These are phyloP conservation scores for Mycalesis mineus DNA, from an alignment of 2,888 invertebrate genomes.

Conservation along the genomic window DNA sequence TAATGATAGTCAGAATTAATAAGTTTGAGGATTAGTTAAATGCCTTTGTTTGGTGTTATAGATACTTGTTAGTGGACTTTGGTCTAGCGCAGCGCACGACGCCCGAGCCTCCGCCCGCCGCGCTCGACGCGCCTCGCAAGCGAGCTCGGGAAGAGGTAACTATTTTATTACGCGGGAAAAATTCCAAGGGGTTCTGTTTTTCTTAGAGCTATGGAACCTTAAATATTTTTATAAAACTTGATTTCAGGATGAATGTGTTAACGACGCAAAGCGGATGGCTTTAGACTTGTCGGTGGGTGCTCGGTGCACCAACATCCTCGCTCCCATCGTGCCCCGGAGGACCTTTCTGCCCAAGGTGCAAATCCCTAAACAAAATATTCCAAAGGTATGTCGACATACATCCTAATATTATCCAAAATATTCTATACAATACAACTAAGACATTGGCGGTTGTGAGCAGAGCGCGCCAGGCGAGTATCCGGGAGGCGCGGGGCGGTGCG, in stretches of 20 bases:
- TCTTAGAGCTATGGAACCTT: too few relatives aligned
- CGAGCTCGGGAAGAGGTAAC: constrained; percentile 33
- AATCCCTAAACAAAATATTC: constrained; percentile 20
- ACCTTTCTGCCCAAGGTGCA: constrained; percentile 21
- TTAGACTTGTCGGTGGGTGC: constrained; percentile 45
- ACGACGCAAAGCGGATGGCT: constrained; percentile 53
- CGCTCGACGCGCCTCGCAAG: constrained; percentile 74
- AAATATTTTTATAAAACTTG: too few relatives aligned
- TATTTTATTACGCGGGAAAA: background rate
- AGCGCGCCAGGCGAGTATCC: background rate
- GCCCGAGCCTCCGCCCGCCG: constrained; percentile 42
- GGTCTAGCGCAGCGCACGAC: constrained; percentile 87
- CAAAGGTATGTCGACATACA: constrained; percentile 19
- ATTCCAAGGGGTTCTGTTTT: too few relatives aligned
- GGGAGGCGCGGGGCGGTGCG: constrained; percentile 60
- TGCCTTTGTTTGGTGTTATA: too few relatives aligned
- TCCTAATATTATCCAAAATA: background rate
- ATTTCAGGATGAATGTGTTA: constrained; percentile 34
- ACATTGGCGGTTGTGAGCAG: background rate
- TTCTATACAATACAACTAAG: too few relatives aligned
- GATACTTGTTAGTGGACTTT: constrained; percentile 91
- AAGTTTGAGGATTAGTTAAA: too few relatives aligned
- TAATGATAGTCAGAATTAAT: too few relatives aligned
- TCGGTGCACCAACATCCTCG: background rate
- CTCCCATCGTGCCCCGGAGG: background rate